Base-by-base conservation (phyloP, 2,888 invertebrate genomes). In the Synergus japonicus region DNA sequence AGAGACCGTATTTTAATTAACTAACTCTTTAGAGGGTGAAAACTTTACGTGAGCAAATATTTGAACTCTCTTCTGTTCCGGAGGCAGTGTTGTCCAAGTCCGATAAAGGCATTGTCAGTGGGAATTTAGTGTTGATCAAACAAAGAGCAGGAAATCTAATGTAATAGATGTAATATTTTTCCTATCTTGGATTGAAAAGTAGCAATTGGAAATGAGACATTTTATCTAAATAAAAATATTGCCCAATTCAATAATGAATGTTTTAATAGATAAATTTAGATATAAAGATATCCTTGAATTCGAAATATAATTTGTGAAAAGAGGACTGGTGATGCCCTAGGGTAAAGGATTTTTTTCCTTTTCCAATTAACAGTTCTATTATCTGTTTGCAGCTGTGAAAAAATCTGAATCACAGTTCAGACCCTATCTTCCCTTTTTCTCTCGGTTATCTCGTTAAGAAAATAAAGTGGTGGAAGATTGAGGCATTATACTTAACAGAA, bases 11-110 rank as follows among this genome's bases (percentile, higher is more conserved):
- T 15, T 73, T 54, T 49, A 73, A 73, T 73, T 73, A 73, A 73
- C 73, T 49, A 12, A 10, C 49, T 49, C 54, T 73, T 73, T 41
- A 73, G 54, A 54, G 73, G 54, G n/a, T n/a, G 49, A 54, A 37
- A 12, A 73, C 37, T 73, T 73, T 29, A 54, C n/a, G 54, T 37
- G 37, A 73, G 54, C 54, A 73, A 73, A 73, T 73, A 73, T 73
- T 73, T 73, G 73, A 49, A 37, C 41, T 54, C 73, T 54, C 54
- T n/a, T 73, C 73, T 49, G 49, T 73, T 73, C 73, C 73, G 54
- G 54, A 37, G 37, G 49, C 46, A 29, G 49, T 37, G 37, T 54
- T 73, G 73, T 10, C 37, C 4, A 5, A 73, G 54, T 49, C n/a
- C 7, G 73, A 54, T 41, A 18, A 73, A 73, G 49, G n/a, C 49